Conservation (phyloP, 1,140 invertebrate genomes). For the Drosophila ananassae region DNA sequence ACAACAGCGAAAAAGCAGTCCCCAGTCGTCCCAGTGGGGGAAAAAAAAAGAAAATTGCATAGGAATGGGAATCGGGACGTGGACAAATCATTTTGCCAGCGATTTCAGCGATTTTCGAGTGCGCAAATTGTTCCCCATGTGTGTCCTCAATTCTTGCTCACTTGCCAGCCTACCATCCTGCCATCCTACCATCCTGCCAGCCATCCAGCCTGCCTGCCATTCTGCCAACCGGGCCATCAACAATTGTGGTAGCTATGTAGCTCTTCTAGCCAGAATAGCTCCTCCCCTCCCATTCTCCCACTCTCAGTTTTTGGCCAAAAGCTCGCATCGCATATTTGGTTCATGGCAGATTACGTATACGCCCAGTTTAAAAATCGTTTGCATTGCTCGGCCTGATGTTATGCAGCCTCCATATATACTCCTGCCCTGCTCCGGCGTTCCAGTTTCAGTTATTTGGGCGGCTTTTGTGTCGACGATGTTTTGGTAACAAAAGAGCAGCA, state of each 20-base stretch:
- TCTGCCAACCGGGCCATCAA: slow-evolving; percentile 26
- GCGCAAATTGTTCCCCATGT: slow-evolving; percentile 52
- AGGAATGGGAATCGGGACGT: slow-evolving; percentile 10
- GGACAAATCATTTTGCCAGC: slow-evolving; percentile 69
- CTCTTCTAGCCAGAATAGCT: not conserved
- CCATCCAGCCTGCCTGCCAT: not conserved
- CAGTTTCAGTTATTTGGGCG: slow-evolving; percentile 67
- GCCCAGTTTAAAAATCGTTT: slow-evolving; percentile 76
- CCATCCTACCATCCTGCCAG: slow-evolving; percentile 4
- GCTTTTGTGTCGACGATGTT: slow-evolving; percentile 66
- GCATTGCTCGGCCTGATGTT: slow-evolving; percentile 50
- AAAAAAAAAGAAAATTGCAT: slow-evolving; percentile 63
- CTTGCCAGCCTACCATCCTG: slow-evolving; percentile 24
- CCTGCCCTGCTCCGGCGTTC: slow-evolving; percentile 37
- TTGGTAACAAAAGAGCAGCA: slow-evolving; percentile 66
- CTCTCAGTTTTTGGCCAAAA: slow-evolving; percentile 13
- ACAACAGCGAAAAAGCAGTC: not conserved
- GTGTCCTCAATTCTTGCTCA: slow-evolving; percentile 67
- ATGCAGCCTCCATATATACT: not conserved
- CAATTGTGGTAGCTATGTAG: slow-evolving; percentile 31
- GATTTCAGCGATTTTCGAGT: slow-evolving; percentile 59
- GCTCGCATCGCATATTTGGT: slow-evolving; percentile 68
- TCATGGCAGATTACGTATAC: slow-evolving; percentile 79
- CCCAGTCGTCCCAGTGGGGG: too few relatives aligned
- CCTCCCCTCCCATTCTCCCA: too few relatives aligned